Base-by-base conservation (phyloP, 2,797 vertebrate species). In the Uromys caudimaculatus region DNA sequence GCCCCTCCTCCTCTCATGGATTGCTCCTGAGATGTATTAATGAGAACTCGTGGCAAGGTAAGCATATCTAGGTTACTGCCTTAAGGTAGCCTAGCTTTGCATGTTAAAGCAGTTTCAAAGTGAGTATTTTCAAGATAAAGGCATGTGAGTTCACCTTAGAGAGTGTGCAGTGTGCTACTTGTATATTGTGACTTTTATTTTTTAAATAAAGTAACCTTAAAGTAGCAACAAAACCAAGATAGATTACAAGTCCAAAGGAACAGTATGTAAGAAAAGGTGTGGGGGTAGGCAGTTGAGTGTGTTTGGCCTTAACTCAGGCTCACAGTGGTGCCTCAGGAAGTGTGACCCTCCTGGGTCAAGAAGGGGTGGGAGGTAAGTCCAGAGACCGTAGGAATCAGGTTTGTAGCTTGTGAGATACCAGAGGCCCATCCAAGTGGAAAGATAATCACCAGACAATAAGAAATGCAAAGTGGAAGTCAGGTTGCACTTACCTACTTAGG, bases 1-100 rank as follows among this genome's bases (percentile, higher is more conserved):
- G 98, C 98, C 98, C 98, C 98, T 98, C 98, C 98, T 96, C 98
- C 98, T 96, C 94, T 24, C 29, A 67, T 96, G 98, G 98, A 98
- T 97, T 96, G 98, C 98, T 96, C 93, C 97, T 97, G 98, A 98
- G 98, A 97, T 98, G 98, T 94, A 97, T 97, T 98, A 97, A 98
- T 98, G 98, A 98, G 98, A 98, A 1, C 90, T 95, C 94, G 88
- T 93, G 93, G 97, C 97, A 92, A 98, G 98, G 98, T 98, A 95
- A 97, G 97, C 98, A 90, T 94, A 98, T 98, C 96, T 97, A 97
- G 98, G 97, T 97, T 97, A 97, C 78, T 62, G 96, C 97, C 97
- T 98, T 96, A 98, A 98, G 97, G 97, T 56, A 58, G 69, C 56
- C 52, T 0, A 14, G 24, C 44, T 90, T 29, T 79, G 13, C 75